Evolutionary conservation across 2,888 invertebrate species (phyloP), one percentile per base, ranked within the genome.

Genomic region (Heliothis peltigera): DNA sequence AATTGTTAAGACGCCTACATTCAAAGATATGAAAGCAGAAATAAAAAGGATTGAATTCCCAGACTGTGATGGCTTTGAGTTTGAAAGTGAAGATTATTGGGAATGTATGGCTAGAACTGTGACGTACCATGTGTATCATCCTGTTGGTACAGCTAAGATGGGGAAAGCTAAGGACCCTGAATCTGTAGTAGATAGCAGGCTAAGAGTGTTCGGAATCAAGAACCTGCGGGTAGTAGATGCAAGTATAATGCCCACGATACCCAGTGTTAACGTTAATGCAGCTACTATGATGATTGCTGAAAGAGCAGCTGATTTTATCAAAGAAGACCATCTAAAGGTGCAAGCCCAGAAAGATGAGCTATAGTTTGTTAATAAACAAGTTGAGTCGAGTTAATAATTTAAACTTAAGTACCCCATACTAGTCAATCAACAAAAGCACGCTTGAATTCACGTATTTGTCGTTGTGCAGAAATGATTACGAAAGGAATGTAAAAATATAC

Each of bases 231-330:
- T 94, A 0, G 90, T 90, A 0, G 94, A 94, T 70, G 94, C 94
- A 2, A 94, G 94, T 72, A 70, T 94, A 7, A 94, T 94, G 92
- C 93, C 94, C 0, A 92, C 91, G 0, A 93, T 93, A 71, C 87
- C 93, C 0, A 94, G 94, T 80, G 90, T 91, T 0, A 94, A 94
- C 70, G 90, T 89, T 0, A 93, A 94, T 64, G 92, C 93, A 46
- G 88, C 94, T 4, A 88, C 88, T 0, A 94, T 94, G 89, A 94
- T 94, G 93, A 90, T 94, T 54, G 94, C 93, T 1, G 94, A 94
- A 77, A 83, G 91, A 73, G 94, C 91, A 12, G 89, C 94, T 12
- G 93, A 93, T 73, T 91, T 94, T 51, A 92, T 94, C 19, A 94
- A 92, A 77, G 84, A 82, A 15, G 91, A 91, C 49, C 83, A 92